Conservation (phyloP, 2,113 vertebrate genomes). For the Bos javanicus region DNA sequence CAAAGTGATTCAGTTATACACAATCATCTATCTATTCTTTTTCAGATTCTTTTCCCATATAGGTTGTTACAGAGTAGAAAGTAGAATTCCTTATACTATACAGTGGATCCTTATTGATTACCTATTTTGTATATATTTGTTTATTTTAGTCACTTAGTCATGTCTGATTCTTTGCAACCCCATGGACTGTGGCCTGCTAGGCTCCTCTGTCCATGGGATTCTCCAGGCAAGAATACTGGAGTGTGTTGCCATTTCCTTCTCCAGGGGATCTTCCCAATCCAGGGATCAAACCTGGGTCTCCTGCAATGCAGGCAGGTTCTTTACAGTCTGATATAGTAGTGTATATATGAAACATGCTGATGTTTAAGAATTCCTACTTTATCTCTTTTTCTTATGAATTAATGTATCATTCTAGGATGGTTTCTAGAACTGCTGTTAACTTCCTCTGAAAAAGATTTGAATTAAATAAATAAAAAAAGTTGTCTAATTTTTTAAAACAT, state of each 20-base stretch:
- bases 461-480: background rate
- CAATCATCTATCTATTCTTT: background rate
- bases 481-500: background rate
- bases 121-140: background rate
- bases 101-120: background rate
- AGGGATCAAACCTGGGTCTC: background rate
- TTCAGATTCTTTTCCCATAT: background rate
- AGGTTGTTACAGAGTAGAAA: background rate
- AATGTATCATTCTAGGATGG: background rate
- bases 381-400: background rate
- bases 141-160: background rate
- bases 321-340: background rate
- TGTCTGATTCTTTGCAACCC: background rate
- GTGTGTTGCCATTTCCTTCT: background rate
- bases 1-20: background rate
- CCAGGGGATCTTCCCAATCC: background rate
- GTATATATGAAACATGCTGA: background rate
- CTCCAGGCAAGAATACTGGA: background rate
- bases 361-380: background rate
- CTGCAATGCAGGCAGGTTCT: background rate
- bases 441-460: background rate
- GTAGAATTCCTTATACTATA: background rate
- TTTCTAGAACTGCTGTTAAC: background rate
- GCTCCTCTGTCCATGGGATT: background rate
- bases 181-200: background rate